Evolutionary conservation across 1,140 invertebrate species (phyloP).

Genomic region (Oppia nitens): DNA sequence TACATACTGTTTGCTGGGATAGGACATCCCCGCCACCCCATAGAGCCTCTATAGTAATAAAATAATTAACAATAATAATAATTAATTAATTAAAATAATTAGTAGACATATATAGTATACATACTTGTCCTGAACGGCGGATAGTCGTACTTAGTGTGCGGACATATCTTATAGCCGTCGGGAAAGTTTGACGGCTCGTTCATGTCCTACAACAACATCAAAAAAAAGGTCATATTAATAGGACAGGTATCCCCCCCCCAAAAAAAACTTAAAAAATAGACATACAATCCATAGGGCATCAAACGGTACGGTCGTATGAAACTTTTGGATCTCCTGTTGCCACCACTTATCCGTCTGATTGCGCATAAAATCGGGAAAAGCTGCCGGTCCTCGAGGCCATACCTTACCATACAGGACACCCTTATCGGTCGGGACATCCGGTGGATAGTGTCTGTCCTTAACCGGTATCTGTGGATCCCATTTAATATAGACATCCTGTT

Average conservation of each 20-base stretch:
- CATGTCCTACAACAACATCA: constrained; percentile 28
- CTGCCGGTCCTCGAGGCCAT: not conserved
- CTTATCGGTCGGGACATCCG: constrained; percentile 8
- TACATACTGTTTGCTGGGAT: constrained; percentile 72
- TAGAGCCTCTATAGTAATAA: no score
- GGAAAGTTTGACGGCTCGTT: constrained; percentile 21
- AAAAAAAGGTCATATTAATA: no score
- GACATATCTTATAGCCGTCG: constrained; percentile 8
- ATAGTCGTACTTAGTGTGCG: no score
- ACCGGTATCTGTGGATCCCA: not conserved
- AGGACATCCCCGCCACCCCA: no score
- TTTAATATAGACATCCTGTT: constrained; percentile 1
- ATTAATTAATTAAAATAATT: no score
- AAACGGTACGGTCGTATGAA: constrained; percentile 25
- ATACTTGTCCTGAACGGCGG: no score
- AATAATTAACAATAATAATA: no score
- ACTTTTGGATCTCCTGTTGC: constrained; percentile 26
- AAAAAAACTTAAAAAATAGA: no score
- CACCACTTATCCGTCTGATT: constrained; percentile 29
- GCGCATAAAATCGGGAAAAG: constrained; percentile 27
- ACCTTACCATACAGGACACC: not conserved
- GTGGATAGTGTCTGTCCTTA: not conserved
- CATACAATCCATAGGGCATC: constrained; percentile 29
- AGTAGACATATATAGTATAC: no score
- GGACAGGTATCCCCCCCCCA: not conserved